Evolutionary conservation across 2,797 vertebrate species (phyloP).

Genomic region (Hozukius guyotensis): DNA sequence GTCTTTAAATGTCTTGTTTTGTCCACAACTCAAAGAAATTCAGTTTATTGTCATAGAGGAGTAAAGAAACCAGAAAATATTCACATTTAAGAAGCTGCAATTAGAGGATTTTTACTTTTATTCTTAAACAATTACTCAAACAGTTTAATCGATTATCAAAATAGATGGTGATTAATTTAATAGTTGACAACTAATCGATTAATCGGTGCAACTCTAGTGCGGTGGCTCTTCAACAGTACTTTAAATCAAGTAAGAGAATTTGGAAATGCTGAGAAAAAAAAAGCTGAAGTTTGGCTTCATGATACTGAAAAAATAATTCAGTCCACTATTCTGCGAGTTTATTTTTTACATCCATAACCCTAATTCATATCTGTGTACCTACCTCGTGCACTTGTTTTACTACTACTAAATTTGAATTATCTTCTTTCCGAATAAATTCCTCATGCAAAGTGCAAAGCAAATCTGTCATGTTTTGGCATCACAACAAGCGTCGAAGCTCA

Average conservation of each 20-base stretch:
- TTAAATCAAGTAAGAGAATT: background rate
- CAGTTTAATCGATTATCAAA: too few relatives aligned
- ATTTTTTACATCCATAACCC: background rate
- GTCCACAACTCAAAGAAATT: too few relatives aligned
- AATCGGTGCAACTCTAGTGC: background rate
- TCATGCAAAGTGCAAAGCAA: background rate
- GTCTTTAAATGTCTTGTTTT: too few relatives aligned
- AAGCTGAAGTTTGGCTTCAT: background rate
- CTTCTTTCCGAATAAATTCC: background rate
- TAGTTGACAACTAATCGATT: too few relatives aligned
- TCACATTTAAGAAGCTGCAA: too few relatives aligned
- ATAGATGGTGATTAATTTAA: too few relatives aligned
- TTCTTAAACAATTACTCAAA: too few relatives aligned
- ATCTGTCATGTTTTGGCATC: slow-evolving; percentile 36
- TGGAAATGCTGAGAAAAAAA: background rate
- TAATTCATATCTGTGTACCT: background rate
- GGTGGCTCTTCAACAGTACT: background rate
- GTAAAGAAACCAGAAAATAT: too few relatives aligned
- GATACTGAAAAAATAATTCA: background rate
- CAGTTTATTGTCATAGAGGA: too few relatives aligned
- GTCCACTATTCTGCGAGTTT: background rate
- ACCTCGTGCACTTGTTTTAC: background rate
- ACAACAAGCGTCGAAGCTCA: slow-evolving; percentile 9
- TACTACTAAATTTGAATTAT: slow-evolving; percentile 15
- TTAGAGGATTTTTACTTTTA: too few relatives aligned